Evolutionary conservation across 64 coral and sea anemone species (phyloP), one percentile per base, ranked within the genome.

Genomic region (Porites australiensis): DNA sequence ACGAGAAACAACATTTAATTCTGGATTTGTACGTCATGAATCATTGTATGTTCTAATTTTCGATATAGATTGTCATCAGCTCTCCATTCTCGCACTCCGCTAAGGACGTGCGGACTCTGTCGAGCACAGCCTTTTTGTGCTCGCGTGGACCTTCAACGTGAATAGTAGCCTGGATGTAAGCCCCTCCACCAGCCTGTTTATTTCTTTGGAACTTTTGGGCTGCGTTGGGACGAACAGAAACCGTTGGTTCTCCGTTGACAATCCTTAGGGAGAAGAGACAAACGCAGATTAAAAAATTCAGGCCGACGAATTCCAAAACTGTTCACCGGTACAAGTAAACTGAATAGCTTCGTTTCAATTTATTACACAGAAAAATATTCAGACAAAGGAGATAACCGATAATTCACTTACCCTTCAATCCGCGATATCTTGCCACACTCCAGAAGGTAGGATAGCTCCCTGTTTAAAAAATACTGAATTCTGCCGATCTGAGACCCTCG

Each of bases 401-500:
- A 74, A 74, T 74, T 74, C 44, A 74, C 71, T 44, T 74, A 74
- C 71, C 71, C 71, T 45, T 45, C 71, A 74, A 74, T 74, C 71
- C 43, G 44, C 37, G 71, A 74, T 45, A 74, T 74, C 71, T 74
- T 74, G 71, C 71, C 71, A 74, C 43, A 74, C 71, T 74, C 8
- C 71, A 74, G 37, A 74, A 74, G 71, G 71, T 74, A 74, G 43
- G 27, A 47, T 74, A 74, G 71, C 71, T 74, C 71, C 71, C 71
- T 44, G 71, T 74, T 74, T 45, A 74, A 74, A 48, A 74, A 74
- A 74, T 74, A 74, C 71, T 74, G 71, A 74, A 74, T 74, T 74
- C 71, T 74, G 71, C 71, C 71, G 71, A 74, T 74, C 71, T 74
- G 71, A 44, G 71, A 74, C 71, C 71, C 71, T 15, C 27, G 71